Percentiles rank a stretch among this genome's conserved stretches.
These are phyloP conservation scores for Poicephalus gulielmi DNA, from an alignment of 2,113 vertebrate species.

Conservation along the genomic window DNA sequence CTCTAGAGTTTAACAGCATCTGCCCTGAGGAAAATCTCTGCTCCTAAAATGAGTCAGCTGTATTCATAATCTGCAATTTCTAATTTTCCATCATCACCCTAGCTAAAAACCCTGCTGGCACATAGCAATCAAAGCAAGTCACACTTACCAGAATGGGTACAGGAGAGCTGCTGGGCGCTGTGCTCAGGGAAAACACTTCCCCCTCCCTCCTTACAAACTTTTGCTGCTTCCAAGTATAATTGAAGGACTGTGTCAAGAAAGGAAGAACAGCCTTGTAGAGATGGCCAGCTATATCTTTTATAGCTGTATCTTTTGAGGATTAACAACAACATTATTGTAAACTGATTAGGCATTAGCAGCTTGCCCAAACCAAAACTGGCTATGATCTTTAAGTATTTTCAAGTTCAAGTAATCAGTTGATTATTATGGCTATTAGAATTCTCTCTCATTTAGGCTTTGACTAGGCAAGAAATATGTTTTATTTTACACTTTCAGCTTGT, in stretches of 20 bases:
- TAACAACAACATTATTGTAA: background rate
- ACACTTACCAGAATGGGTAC: background rate
- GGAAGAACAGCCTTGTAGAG: background rate
- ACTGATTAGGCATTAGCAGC: background rate
- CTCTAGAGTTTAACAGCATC: background rate
- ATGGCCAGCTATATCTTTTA: background rate
- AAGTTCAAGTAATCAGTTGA: background rate
- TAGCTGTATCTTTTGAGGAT: background rate
- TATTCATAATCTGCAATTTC: background rate
- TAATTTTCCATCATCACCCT: background rate
- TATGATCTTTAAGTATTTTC: background rate
- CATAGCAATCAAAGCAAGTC: background rate
- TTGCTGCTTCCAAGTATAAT: background rate
- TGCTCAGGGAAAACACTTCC: fast-evolving
- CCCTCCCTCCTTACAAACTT: background rate
- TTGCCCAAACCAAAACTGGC: background rate
- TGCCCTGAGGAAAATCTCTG: background rate
- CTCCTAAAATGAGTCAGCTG: background rate
- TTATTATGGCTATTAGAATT: background rate
- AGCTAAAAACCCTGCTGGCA: background rate
- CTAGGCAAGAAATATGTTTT: background rate
- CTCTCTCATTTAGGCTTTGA: background rate
- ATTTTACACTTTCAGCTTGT: background rate
- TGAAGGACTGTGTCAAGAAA: background rate
- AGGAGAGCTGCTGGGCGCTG: background rate